Evolutionary conservation across 1,140 invertebrate genomes (phyloP).

Genomic region (Cylas formicarius): DNA sequence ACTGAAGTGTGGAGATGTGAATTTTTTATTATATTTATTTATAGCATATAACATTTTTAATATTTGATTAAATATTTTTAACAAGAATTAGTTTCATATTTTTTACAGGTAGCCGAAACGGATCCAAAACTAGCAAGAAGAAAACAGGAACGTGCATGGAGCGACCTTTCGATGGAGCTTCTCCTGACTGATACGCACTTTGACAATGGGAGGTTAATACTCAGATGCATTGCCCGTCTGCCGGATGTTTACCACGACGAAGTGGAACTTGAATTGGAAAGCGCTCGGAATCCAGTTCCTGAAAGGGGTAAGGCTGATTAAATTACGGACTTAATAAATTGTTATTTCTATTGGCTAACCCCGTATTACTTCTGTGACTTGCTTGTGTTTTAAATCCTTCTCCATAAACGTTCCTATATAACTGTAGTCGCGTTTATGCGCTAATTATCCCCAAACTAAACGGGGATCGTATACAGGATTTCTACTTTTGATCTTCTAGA

Average conservation of each 20-base stretch:
- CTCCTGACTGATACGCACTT: conserved; percentile 37
- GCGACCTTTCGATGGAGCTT: conserved; percentile 36
- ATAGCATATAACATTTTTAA: not conserved
- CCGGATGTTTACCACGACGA: conserved; percentile 47
- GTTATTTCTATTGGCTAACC: no score
- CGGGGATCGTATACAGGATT: no score
- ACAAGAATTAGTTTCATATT: no score
- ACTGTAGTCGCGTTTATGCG: no score
- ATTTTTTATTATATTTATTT: no score
- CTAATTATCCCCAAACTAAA: no score
- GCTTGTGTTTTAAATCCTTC: no score
- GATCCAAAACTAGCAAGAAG: conserved; percentile 34
- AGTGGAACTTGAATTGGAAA: conserved; percentile 46
- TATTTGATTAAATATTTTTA: conserved; percentile 38
- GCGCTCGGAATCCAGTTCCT: conserved; percentile 48
- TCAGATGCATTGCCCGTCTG: conserved; percentile 49
- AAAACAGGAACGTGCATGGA: conserved; percentile 32
- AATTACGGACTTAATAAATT: no score
- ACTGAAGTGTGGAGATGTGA: no score
- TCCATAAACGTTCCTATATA: no score
- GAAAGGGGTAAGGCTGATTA: conserved; percentile 44
- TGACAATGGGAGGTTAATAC: conserved; percentile 42
- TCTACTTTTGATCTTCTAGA: no score
- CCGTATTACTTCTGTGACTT: no score
- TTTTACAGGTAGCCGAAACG: conserved; percentile 40